Evolutionary conservation across 2,113 vertebrate species (phyloP), one percentile per base, ranked within the genome.

Genomic region (Oreocharis arfaki): DNA sequence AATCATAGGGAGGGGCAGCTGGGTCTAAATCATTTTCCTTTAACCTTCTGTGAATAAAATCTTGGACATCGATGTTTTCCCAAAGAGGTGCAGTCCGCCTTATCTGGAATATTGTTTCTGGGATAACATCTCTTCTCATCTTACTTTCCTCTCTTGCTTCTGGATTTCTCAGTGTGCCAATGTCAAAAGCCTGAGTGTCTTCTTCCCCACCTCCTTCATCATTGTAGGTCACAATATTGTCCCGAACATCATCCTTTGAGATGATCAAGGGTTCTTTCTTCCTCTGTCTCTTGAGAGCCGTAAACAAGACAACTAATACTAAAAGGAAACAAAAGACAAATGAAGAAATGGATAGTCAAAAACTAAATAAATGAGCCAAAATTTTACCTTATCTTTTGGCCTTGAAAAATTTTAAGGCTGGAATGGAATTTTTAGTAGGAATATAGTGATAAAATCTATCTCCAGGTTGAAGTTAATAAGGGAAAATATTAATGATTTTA

Each of bases 131-230:
- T 76, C 98, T 97, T 77, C 98, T 96, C 14, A 97, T 94, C 89
- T 98, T 98, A 65, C 85, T 98, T 79, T 98, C 98, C 39, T 98
- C 98, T 26, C 98, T 97, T 0, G 97, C 98, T 94, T 98, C 98
- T 33, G 98, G 98, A 71, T 98, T 98, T 91, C 98, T 96, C 35
- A 98, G 44, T 0, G 98, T 97, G 24, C 98, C 98, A 16, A 98
- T 98, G 57, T 98, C 98, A 91, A 98, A 98, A 77, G 98, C 98
- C 39, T 98, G 98, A 0, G 98, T 98, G n/a, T 98, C 98, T 83
- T 98, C 98, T 73, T 98, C 98, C 26, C 98, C 98, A 5, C 98
- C 98, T 13, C 98, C 98, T 95, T 98, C 98, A 16, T 98, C 98
- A 1, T 98, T 98, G 91, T 98, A 98, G 30, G 98, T 98, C 83